Conservation (phyloP, 2,888 invertebrate species). For the Polietes domitor region DNA sequence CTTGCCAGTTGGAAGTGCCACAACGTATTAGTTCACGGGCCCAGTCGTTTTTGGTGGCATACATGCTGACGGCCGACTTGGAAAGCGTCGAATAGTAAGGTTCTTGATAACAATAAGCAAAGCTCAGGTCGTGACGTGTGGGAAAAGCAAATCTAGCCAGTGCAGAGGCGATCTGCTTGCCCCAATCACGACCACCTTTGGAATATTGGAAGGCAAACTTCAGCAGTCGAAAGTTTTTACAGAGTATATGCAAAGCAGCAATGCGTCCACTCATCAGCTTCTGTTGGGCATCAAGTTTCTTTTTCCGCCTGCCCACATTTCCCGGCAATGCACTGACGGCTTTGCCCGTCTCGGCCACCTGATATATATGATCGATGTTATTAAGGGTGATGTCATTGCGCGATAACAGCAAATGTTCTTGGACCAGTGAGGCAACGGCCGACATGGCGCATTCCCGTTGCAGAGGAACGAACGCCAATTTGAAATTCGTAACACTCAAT, state of each 20-base stretch:
- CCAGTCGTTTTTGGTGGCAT: slow-evolving; percentile 79
- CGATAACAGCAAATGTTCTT: slow-evolving; percentile 78
- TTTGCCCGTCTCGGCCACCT: slow-evolving; percentile 75
- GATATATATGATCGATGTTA: slow-evolving; percentile 80
- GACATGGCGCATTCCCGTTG: slow-evolving; percentile 59
- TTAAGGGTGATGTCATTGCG: slow-evolving; percentile 80
- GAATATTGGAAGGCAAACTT: slow-evolving; percentile 92
- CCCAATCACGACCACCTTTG: slow-evolving; percentile 87
- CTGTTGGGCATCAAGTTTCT: slow-evolving; percentile 77
- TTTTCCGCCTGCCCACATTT: slow-evolving; percentile 73
- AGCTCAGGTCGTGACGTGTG: slow-evolving; percentile 91
- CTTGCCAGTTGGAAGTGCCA: slow-evolving; percentile 80
- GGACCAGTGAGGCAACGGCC: slow-evolving; percentile 68
- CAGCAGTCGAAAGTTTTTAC: slow-evolving; percentile 91
- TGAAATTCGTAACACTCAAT: slow-evolving; percentile 95
- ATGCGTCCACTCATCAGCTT: slow-evolving; percentile 79
- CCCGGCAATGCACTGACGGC: slow-evolving; percentile 75
- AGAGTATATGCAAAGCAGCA: slow-evolving; percentile 79
- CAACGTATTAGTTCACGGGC: slow-evolving; percentile 79
- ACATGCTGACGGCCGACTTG: slow-evolving; percentile 77
- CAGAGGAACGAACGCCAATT: slow-evolving; percentile 91
- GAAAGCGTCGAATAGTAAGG: slow-evolving; percentile 77
- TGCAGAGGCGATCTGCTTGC: slow-evolving; percentile 90
- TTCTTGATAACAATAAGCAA: slow-evolving; percentile 88
- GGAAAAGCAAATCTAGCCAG: slow-evolving; percentile 94